Conservation (phyloP, 2,888 invertebrate species). For the Heliconius erato region DNA sequence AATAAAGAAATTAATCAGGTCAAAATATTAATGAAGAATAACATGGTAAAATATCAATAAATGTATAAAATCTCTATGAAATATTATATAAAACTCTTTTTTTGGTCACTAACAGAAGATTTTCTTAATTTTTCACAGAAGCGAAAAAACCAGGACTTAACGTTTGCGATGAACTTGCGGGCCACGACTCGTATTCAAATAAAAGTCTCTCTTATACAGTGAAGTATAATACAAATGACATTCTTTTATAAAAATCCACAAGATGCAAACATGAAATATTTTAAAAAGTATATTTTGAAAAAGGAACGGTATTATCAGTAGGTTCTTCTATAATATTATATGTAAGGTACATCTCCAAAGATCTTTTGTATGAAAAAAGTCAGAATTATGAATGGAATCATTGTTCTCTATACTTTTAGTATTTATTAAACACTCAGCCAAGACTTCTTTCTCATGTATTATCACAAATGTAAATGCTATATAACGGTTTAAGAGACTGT, state of each 20-base stretch:
- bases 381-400: constrained; percentile 27
- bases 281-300: neutral
- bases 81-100: too few relatives aligned
- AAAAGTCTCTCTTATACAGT: too few relatives aligned
- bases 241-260: neutral
- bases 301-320: neutral
- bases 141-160: too few relatives aligned
- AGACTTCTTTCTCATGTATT: constrained; percentile 4
- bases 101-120: too few relatives aligned
- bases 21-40: too few relatives aligned
- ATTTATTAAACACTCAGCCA: constrained; percentile 34
- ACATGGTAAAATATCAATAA: too few relatives aligned
- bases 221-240: too few relatives aligned
- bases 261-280: neutral
- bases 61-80: too few relatives aligned
- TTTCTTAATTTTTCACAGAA: too few relatives aligned
- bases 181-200: too few relatives aligned
- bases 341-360: neutral
- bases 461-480: constrained; percentile 3
- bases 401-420: constrained; percentile 35
- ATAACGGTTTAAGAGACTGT: neutral
- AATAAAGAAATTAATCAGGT: too few relatives aligned
- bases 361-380: constrained; percentile 27
- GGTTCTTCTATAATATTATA: neutral
- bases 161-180: too few relatives aligned